Percentiles rank a stretch among this genome's conserved stretches.
These are phyloP conservation scores for Aldrovandia affinis DNA, from an alignment of 2,797 vertebrate genomes.

Conservation along the genomic window DNA sequence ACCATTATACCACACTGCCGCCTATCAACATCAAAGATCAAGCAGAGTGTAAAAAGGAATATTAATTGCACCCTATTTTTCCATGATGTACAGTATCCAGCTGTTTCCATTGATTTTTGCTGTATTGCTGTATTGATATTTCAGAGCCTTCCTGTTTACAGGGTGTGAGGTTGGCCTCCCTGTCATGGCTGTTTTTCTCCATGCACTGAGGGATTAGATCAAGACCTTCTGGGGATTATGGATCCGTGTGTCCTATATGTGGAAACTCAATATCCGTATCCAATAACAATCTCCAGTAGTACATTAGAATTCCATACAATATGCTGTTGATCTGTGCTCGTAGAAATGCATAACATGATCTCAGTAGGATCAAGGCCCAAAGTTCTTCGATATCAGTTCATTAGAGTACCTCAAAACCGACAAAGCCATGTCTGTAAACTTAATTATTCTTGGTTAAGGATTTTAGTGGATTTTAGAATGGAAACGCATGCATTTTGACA, in stretches of 20 bases:
- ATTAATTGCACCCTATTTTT: conserved; percentile 1
- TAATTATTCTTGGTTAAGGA: neutral
- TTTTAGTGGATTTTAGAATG: neutral
- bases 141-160: conserved; percentile 5
- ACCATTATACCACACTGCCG: too few relatives aligned
- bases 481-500: neutral
- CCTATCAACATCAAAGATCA: neutral
- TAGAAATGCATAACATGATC: neutral
- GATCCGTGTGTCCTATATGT: neutral
- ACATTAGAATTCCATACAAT: neutral
- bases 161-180: neutral
- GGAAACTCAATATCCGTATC: neutral
- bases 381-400: neutral
- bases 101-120: conserved; percentile 12
- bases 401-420: neutral
- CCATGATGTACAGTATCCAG: conserved; percentile 18
- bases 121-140: conserved; percentile 12
- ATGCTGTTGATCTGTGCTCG: neutral
- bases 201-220: neutral
- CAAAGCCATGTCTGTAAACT: neutral
- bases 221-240: neutral
- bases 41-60: neutral
- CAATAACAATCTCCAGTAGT: neutral
- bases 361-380: neutral
- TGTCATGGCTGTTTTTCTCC: neutral